Base-by-base conservation (phyloP, 92 coral and sea anemone species). In the Diadumene lineata region DNA sequence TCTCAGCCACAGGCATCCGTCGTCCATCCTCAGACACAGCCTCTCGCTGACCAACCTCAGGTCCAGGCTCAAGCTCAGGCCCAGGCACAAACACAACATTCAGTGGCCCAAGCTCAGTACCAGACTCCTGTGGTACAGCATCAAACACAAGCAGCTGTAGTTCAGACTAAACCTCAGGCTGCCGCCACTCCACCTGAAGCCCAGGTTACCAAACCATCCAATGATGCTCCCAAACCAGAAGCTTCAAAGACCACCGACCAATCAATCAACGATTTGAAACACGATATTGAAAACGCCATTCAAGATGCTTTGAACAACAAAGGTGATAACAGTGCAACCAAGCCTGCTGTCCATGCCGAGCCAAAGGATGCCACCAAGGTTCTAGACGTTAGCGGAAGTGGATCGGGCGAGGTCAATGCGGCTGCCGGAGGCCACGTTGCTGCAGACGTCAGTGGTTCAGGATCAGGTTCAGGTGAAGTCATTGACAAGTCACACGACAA, bases 281-380 rank as follows among this genome's bases (percentile, higher is more conserved):
- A 74, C 13, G 92, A 87, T 70, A 87, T 87, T 29, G 92, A 87
- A 67, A 79, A 69, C 74, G 92, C 92, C 31, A 87, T 87, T 31
- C 82, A 87, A 44, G 92, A 82, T 31, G 92, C 92, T 16, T 56
- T 87, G 34, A 83, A 76, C 58, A 69, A 69, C 64, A 78, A 69
- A n/a, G 85, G 70, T 0, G 67, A 48, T 32, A 57, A 34, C 76
- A 44, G 71, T 18, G 69, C 58, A 44, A 31, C 60, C 29, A 73
- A 79, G 81, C 50, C 64, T 62, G 68, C 68, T 62, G 43, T 16
- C 13, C 78, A 75, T 48, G 11, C 70, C 50, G 63, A 44, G 19
- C 30, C 69, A 22, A 62, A 46, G 25, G 60, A 9, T 15, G 50
- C 58, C 27, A 19, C 83, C 29, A 23, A 69, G 4, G 24, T 74